Conservation (phyloP, 92 coral and sea anemone genomes). For the Virgularia gustaviana region DNA sequence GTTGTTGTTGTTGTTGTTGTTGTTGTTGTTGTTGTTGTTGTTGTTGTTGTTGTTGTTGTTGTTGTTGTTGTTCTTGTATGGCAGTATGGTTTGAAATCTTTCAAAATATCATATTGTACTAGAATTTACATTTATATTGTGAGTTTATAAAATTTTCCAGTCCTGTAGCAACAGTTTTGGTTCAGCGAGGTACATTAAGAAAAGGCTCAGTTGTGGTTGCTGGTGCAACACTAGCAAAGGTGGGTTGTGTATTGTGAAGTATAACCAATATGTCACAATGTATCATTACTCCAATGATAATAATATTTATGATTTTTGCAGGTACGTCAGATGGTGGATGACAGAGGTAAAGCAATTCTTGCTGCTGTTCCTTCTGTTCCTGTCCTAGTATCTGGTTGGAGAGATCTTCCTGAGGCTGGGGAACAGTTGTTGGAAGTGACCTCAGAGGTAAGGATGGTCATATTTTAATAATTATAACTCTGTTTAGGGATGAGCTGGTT, state of each 20-base stretch:
- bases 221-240: slow-evolving; percentile 83
- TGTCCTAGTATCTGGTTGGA: slow-evolving; percentile 90
- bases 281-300: no score
- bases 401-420: slow-evolving; percentile 85
- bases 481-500: no score
- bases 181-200: slow-evolving; percentile 71
- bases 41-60: no score
- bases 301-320: slow-evolving; percentile 14
- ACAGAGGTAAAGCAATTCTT: slow-evolving; percentile 59
- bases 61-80: no score
- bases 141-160: slow-evolving; percentile 41
- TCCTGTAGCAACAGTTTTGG: slow-evolving; percentile 81
- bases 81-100: no score
- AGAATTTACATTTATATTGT: not conserved
- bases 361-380: slow-evolving; percentile 83
- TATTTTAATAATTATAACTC: no score
- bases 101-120: not conserved
- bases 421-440: slow-evolving; percentile 72
- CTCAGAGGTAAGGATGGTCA: slow-evolving; percentile 88
- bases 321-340: slow-evolving; percentile 88
- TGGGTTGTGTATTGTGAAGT: slow-evolving; percentile 6
- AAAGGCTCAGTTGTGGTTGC: slow-evolving; percentile 77
- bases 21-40: not conserved
- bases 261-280: no score
- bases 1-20: no score